Percentiles rank a stretch among this genome's conserved stretches.
These are phyloP conservation scores for Eira barbara DNA, from an alignment of 2,113 vertebrate genomes.

Conservation along the genomic window DNA sequence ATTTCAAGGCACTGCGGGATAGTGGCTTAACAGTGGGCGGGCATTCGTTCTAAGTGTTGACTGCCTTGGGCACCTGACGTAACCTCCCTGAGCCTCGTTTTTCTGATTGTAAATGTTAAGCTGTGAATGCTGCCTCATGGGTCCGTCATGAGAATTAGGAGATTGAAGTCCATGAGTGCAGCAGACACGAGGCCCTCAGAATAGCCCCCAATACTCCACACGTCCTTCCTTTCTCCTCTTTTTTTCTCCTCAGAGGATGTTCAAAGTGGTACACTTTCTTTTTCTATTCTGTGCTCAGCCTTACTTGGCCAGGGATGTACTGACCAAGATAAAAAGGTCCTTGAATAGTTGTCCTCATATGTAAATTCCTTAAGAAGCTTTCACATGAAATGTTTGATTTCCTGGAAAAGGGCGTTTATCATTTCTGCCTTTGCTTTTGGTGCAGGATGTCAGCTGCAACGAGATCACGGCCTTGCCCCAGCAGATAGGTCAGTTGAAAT, in stretches of 20 bases:
- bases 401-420: neutral
- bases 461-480: slow-evolving; percentile 94
- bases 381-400: neutral
- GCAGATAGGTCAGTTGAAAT: slow-evolving; percentile 92
- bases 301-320: neutral
- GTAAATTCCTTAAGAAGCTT: neutral
- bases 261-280: neutral
- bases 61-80: neutral
- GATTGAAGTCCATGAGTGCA: neutral
- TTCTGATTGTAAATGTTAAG: neutral
- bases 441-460: slow-evolving; percentile 97
- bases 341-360: neutral
- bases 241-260: neutral
- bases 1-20: no score
- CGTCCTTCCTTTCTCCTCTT: neutral
- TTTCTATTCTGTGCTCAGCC: neutral
- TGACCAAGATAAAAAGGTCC: neutral
- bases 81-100: neutral
- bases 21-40: neutral
- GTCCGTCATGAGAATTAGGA: neutral
- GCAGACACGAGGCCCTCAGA: neutral
- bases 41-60: neutral
- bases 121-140: neutral
- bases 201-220: fast-evolving
- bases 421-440: slow-evolving; percentile 50